Conservation (phyloP, 2,888 invertebrate genomes). For the Stegophylla sp. region DNA sequence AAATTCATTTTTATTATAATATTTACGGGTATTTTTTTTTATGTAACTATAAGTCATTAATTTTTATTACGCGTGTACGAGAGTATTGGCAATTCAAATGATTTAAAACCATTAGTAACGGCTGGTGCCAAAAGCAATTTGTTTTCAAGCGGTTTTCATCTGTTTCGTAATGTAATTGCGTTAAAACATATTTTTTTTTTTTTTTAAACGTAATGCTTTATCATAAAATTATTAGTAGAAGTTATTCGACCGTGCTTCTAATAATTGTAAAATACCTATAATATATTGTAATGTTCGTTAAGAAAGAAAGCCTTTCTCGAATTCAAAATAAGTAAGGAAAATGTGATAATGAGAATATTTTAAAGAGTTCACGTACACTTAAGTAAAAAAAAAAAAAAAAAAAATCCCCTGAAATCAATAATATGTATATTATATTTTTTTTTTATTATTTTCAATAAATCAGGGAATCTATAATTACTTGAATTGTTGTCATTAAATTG, state of each 20-base stretch:
- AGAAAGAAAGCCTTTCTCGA: too few species aligned
- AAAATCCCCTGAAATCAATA: too few species aligned
- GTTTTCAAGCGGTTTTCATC: not conserved
- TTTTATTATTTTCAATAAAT: not conserved
- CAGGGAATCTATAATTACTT: too few species aligned
- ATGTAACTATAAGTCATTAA: slow-evolving; percentile 27
- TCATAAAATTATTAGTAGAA: not conserved
- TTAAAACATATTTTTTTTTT: not conserved
- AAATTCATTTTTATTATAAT: slow-evolving; percentile 12
- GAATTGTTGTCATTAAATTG: too few species aligned
- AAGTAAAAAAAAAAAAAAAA: too few species aligned
- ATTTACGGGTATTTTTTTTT: slow-evolving; percentile 41
- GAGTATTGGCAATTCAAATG: slow-evolving; percentile 15
- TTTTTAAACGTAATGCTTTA: not conserved
- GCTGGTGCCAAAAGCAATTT: slow-evolving; percentile 32
- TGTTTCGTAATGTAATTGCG: not conserved
- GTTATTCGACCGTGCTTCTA: not conserved
- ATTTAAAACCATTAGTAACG: slow-evolving; percentile 36
- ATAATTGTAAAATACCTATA: not conserved
- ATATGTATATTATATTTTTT: not conserved
- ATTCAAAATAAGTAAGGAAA: too few species aligned
- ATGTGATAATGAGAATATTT: too few species aligned
- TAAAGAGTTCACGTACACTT: too few species aligned
- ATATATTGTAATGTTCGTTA: too few species aligned
- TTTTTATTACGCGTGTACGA: slow-evolving; percentile 15